These are phyloP conservation scores for Addax nasomaculatus DNA, from an alignment of 2,113 vertebrate genomes.

Conservation along the genomic window DNA sequence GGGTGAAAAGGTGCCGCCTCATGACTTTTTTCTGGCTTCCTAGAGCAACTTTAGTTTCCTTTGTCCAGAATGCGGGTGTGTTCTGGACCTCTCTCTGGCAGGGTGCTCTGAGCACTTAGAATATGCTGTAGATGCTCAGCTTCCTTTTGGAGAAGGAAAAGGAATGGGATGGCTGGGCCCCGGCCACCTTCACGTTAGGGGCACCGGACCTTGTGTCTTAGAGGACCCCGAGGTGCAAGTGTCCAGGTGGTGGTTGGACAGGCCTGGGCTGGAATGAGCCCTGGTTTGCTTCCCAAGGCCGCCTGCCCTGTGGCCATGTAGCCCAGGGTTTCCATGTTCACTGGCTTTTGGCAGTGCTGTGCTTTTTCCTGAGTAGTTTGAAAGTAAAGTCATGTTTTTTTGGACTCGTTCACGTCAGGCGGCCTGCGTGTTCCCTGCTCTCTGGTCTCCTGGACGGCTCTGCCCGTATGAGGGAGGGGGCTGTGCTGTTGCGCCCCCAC, in stretches of 20 bases:
- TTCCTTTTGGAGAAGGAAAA: background rate
- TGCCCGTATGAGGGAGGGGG: background rate
- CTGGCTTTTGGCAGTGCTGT: background rate
- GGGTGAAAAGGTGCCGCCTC: background rate
- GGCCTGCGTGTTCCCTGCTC: background rate
- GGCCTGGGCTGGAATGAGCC: background rate
- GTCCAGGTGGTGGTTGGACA: background rate
- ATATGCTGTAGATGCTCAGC: background rate
- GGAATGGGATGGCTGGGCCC: background rate
- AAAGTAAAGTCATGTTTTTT: background rate
- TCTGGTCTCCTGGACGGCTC: background rate
- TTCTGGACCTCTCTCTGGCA: background rate
- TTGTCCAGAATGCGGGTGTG: background rate
- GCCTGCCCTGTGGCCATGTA: background rate
- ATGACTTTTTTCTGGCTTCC: background rate
- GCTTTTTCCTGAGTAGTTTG: background rate
- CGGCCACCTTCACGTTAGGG: rapidly evolving
- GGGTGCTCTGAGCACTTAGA: background rate
- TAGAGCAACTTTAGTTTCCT: background rate
- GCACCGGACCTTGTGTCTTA: background rate
- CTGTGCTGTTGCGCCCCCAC: background rate
- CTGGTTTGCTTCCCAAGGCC: background rate
- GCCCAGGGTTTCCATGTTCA: background rate
- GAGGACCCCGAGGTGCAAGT: background rate
- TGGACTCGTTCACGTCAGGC: background rate